Conservation (phyloP, 2,113 vertebrate species). For the Bothrops jararaca region DNA sequence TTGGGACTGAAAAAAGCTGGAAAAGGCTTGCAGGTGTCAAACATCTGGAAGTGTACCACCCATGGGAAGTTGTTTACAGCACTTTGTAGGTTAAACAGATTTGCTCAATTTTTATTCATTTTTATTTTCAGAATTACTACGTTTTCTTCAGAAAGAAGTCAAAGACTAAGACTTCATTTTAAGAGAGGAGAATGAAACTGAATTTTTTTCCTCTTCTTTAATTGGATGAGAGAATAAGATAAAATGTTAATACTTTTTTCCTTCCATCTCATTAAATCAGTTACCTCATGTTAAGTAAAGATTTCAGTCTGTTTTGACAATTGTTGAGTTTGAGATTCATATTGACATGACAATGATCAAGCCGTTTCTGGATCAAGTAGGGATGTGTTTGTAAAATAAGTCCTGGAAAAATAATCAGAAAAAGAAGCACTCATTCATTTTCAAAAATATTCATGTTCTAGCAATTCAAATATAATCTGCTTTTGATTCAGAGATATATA, state of each 20-base stretch:
- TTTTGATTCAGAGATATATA: not conserved
- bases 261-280: not conserved
- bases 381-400: not conserved
- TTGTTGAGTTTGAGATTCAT: not conserved
- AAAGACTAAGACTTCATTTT: not conserved
- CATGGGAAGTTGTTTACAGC: not conserved
- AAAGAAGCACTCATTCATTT: not conserved
- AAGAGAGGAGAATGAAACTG: not conserved
- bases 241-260: not conserved
- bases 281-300: not conserved
- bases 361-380: not conserved
- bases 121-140: not conserved
- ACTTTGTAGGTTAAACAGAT: not conserved
- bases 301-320: not conserved
- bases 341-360: not conserved
- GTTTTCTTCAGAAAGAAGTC: not conserved
- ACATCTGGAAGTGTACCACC: not conserved
- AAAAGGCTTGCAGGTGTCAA: not conserved
- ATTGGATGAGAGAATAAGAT: not conserved
- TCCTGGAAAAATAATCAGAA: not conserved
- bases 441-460: not conserved
- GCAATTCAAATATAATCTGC: not conserved
- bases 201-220: not conserved
- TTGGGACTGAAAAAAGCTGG: not conserved
- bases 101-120: not conserved